phyloP scores from a whole-genome alignment of 2,888 invertebrate species.

The Drosophila merina region DNA sequence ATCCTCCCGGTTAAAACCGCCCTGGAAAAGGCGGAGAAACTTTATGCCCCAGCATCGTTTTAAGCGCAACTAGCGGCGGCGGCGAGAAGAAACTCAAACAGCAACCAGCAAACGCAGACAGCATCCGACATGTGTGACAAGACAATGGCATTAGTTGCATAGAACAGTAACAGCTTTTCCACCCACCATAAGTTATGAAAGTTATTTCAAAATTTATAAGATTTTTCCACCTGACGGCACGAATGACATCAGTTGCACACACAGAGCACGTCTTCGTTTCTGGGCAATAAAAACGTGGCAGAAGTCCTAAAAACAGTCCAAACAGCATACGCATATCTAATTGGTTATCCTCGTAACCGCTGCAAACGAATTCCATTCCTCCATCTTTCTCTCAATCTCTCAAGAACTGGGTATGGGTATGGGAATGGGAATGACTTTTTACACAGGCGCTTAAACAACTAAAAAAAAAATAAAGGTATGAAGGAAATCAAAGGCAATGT shows the following conservation, averaged over 20 bases:
- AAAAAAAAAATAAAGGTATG: constrained; percentile 35
- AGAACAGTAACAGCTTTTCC: constrained; percentile 11
- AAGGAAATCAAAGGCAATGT: constrained; percentile 65
- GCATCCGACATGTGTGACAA: constrained; percentile 43
- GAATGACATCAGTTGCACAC: constrained; percentile 57
- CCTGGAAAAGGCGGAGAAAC: constrained; percentile 8
- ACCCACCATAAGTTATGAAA: constrained; percentile 72
- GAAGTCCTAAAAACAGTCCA: constrained; percentile 44
- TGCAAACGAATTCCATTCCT: constrained; percentile 35
- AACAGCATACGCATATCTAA: constrained; percentile 72
- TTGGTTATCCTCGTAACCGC: constrained; percentile 57
- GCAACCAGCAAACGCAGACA: constrained; percentile 48
- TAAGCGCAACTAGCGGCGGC: constrained; percentile 36
- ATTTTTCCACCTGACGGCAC: constrained; percentile 35
- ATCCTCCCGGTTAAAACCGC: not conserved
- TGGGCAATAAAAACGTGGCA: constrained; percentile 71
- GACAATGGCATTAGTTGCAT: constrained; percentile 52
- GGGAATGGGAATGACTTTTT: constrained; percentile 36
- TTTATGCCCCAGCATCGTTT: constrained; percentile 32
- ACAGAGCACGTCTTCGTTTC: constrained; percentile 62
- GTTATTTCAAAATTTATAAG: constrained; percentile 76
- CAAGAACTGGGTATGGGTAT: too few relatives aligned
- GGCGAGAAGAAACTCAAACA: constrained; percentile 56
- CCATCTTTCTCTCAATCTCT: too few relatives aligned
- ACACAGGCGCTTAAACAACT: constrained; percentile 50